Evolutionary conservation across 2,113 vertebrate species (phyloP).

Genomic region (Vidua chalybeata): DNA sequence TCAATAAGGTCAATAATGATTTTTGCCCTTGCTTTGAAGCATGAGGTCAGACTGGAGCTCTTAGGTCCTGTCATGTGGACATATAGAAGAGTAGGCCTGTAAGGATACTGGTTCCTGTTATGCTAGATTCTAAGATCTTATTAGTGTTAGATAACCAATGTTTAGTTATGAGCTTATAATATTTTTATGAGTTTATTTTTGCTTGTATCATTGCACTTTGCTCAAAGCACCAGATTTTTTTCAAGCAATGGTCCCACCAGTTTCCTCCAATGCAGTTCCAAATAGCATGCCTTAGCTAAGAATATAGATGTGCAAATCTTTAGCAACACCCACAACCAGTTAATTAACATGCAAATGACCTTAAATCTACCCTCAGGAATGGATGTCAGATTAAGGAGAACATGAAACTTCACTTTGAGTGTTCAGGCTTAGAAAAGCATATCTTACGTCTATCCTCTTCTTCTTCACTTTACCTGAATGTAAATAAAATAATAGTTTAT

Average conservation of each 20-base stretch:
- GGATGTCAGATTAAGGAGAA: neutral
- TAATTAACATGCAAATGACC: neutral
- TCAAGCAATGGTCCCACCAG: neutral
- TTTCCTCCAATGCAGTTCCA: neutral
- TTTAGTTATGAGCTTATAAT: neutral
- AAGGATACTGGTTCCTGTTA: neutral
- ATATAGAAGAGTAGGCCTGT: neutral
- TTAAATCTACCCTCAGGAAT: neutral
- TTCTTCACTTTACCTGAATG: neutral
- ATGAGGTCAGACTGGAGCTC: neutral
- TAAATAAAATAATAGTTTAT: neutral
- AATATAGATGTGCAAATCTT: neutral
- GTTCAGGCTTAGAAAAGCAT: neutral
- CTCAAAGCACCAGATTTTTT: neutral
- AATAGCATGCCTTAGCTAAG: neutral
- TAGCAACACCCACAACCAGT: neutral
- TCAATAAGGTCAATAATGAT: neutral
- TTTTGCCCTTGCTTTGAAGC: neutral
- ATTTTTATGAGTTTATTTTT: neutral
- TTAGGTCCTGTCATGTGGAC: neutral
- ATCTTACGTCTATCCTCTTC: neutral
- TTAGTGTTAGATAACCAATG: neutral
- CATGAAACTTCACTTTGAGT: neutral
- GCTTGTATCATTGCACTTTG: neutral
- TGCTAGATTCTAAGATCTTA: neutral